Conservation (phyloP, 2,888 invertebrate genomes). For the Dynastes grantii region DNA sequence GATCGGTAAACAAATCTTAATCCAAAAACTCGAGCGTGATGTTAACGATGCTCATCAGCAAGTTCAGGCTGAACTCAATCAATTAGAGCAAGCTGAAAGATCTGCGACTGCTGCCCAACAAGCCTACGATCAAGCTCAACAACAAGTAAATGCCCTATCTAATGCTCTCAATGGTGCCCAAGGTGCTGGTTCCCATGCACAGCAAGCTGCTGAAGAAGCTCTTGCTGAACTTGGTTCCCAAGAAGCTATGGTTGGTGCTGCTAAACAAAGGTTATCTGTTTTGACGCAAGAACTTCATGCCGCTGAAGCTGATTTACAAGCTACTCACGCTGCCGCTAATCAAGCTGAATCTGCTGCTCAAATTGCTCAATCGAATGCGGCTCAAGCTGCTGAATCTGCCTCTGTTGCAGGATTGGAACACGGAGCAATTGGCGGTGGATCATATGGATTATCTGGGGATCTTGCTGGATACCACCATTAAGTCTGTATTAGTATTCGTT, state of each 20-base stretch:
- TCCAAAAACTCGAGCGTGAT: constrained; percentile 80
- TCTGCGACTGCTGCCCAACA: constrained; percentile 82
- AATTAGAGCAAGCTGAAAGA: constrained; percentile 83
- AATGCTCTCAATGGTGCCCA: constrained; percentile 85
- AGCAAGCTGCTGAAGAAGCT: constrained; percentile 82
- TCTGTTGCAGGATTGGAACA: constrained; percentile 51
- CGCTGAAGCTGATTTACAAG: constrained; percentile 82
- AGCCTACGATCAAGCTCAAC: constrained; percentile 75
- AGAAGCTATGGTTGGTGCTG: constrained; percentile 82
- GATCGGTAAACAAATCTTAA: constrained; percentile 76
- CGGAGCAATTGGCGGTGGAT: constrained; percentile 43
- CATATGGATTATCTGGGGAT: constrained; percentile 14
- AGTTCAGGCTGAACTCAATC: constrained; percentile 81
- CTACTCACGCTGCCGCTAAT: constrained; percentile 81
- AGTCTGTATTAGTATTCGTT: constrained; percentile 12
- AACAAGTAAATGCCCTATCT: constrained; percentile 79
- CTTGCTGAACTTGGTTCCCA: constrained; percentile 85
- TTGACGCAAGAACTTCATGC: constrained; percentile 80
- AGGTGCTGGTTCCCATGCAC: constrained; percentile 82
- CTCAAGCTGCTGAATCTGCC: constrained; percentile 77
- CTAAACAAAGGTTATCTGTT: constrained; percentile 79
- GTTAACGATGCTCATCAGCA: constrained; percentile 80
- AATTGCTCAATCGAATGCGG: constrained; percentile 83
- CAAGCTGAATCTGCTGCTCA: constrained; percentile 81
- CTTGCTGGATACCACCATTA: constrained; percentile 42